These are phyloP conservation scores for Rhysida immarginata DNA, from an alignment of 1,140 invertebrate species.

Conservation along the genomic window DNA sequence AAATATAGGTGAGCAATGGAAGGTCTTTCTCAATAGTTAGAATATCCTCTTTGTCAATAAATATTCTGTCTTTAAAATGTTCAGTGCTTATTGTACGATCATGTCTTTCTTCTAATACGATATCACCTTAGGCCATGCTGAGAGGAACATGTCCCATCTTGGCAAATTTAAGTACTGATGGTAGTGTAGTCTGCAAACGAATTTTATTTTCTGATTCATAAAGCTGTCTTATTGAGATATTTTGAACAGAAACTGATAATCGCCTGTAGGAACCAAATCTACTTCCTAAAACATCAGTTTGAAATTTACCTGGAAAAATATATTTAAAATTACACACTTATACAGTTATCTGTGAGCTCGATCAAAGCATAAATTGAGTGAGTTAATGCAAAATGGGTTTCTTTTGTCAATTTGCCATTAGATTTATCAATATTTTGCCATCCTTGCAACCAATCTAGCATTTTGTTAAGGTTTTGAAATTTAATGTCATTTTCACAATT, in stretches of 20 bases:
- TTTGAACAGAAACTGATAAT: constrained; percentile 5
- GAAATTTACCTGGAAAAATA: constrained; percentile 12
- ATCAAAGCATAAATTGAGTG: constrained; percentile 10
- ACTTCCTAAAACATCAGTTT: constrained; percentile 13
- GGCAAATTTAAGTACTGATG: too few relatives aligned
- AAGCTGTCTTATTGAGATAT: constrained; percentile 11
- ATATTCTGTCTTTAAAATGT: too few relatives aligned
- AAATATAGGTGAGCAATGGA: too few relatives aligned
- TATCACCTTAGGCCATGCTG: too few relatives aligned
- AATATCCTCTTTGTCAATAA: too few relatives aligned
- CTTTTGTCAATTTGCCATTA: constrained; percentile 3
- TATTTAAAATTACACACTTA: constrained; percentile 4
- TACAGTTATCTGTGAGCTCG: constrained; percentile 5
- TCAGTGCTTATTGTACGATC: too few relatives aligned
- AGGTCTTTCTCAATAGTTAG: too few relatives aligned
- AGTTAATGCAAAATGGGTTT: constrained; percentile 7
- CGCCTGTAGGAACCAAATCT: constrained; percentile 12
- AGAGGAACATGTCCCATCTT: too few relatives aligned
- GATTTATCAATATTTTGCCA: neutral
- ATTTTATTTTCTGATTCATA: constrained; percentile 12
- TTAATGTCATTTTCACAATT: constrained; percentile 4
- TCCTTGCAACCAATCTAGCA: constrained; percentile 12
- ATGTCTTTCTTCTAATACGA: too few relatives aligned
- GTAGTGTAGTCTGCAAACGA: neutral
- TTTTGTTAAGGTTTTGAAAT: constrained; percentile 4